A percentile compares a stretch with the other conserved stretches of the same genome.
phyloP scores from a whole-genome alignment of 2,888 invertebrate genomes.

The Seira sanloemensis region DNA sequence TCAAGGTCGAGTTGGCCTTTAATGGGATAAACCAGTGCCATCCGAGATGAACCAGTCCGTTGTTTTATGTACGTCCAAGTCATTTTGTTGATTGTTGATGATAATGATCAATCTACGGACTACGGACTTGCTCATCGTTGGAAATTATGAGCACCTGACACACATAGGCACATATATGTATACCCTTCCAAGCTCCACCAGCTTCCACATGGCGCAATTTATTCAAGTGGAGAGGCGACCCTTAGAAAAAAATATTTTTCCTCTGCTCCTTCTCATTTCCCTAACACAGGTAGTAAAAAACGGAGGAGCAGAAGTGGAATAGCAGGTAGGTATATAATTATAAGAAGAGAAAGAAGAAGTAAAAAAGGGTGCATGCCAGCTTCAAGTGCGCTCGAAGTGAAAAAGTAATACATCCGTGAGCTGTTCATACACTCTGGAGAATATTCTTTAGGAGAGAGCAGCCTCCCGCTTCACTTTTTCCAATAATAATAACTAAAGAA shows the following conservation, averaged over 20 bases:
- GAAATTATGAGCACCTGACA: no score
- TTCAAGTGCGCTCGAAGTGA: constrained; percentile 7
- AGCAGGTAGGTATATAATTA: constrained; percentile 9
- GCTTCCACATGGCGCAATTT: constrained; percentile 47
- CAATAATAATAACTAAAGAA: constrained; percentile 13
- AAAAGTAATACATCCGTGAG: constrained; percentile 21
- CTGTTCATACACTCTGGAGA: constrained; percentile 41
- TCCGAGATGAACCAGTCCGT: no score
- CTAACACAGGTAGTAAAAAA: not conserved
- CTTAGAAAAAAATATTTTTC: constrained; percentile 47
- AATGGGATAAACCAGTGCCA: no score
- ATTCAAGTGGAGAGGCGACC: constrained; percentile 41
- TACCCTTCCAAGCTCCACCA: constrained; percentile 48
- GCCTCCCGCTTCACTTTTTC: not conserved
- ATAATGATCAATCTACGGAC: no score
- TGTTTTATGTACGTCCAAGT: no score
- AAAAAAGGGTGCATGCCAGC: not conserved
- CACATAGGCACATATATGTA: no score
- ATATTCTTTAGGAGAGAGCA: constrained; percentile 11
- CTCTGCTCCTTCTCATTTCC: not conserved
- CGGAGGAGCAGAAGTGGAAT: not conserved
- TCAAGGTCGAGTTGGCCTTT: no score
- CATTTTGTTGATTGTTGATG: no score
- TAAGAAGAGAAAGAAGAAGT: constrained; percentile 17
- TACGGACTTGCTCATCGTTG: no score